phyloP scores from a whole-genome alignment of 2,797 vertebrate genomes.

The Enteromius argenteus region DNA sequence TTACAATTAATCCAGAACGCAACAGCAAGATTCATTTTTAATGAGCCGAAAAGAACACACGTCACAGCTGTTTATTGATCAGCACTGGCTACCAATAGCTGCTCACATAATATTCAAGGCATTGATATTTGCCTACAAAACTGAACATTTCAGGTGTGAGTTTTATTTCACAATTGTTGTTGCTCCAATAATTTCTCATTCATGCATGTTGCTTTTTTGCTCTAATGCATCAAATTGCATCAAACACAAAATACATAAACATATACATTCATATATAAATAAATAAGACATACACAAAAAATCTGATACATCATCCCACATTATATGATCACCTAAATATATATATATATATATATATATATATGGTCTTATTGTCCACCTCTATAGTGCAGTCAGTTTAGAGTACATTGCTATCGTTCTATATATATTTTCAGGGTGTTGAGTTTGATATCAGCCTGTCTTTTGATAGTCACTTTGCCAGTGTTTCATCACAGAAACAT shows the following conservation, averaged over 20 bases:
- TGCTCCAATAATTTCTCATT: background rate
- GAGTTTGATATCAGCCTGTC: background rate
- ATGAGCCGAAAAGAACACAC: too few species aligned
- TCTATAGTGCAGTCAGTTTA: background rate
- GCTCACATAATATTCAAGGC: too few species aligned
- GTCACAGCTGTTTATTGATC: too few species aligned
- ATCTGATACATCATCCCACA: background rate
- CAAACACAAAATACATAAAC: too few species aligned
- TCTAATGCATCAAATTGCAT: background rate
- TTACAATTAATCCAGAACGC: too few species aligned
- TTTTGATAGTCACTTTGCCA: background rate
- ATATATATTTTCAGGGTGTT: background rate
- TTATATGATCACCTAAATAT: background rate
- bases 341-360: background rate
- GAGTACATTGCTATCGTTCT: background rate
- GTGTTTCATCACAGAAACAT: background rate
- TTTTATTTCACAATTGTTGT: background rate
- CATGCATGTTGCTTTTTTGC: background rate
- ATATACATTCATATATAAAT: too few species aligned
- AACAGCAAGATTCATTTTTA: too few species aligned
- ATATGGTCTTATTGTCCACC: background rate
- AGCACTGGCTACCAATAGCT: too few species aligned
- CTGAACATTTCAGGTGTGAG: background rate
- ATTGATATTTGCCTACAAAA: background rate
- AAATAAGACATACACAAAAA: too few species aligned